Conservation (phyloP, 2,888 invertebrate genomes). For the Parnassius glacialis region DNA sequence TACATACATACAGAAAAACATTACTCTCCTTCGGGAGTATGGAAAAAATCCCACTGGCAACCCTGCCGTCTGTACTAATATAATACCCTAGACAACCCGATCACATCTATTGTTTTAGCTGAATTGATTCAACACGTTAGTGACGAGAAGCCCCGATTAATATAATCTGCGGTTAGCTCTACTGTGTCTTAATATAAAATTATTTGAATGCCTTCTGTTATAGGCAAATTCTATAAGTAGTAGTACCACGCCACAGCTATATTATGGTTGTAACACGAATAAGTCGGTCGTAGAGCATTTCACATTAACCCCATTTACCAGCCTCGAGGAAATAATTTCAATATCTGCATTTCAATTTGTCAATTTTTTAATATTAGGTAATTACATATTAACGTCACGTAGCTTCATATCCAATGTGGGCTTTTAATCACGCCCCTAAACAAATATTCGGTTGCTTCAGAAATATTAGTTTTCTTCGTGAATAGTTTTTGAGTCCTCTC, state of each 20-base stretch:
- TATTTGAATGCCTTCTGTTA: no score
- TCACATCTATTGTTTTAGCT: not conserved
- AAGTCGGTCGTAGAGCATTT: no score
- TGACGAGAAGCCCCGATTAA: not conserved
- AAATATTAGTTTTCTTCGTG: conserved; percentile 1
- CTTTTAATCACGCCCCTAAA: conserved; percentile 14
- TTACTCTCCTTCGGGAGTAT: no score
- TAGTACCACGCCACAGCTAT: no score
- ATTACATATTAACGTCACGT: conserved; percentile 7
- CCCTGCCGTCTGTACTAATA: no score
- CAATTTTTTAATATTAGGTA: conserved; percentile 9
- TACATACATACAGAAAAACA: no score
- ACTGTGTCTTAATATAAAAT: no score
- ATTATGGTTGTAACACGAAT: no score
- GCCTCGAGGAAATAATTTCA: no score
- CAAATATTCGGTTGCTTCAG: conserved; percentile 19
- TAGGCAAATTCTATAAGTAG: no score
- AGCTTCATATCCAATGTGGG: not conserved
- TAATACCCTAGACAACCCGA: not conserved
- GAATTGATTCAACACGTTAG: conserved; percentile 1
- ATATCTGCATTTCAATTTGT: not conserved
- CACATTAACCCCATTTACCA: not conserved
- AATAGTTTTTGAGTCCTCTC: not conserved
- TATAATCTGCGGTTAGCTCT: not conserved
- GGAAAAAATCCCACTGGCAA: no score